A percentile compares a stretch with the other conserved stretches of the same genome.
phyloP scores from a whole-genome alignment of 2,113 vertebrate genomes.

The Cyprinodon variegatus region DNA sequence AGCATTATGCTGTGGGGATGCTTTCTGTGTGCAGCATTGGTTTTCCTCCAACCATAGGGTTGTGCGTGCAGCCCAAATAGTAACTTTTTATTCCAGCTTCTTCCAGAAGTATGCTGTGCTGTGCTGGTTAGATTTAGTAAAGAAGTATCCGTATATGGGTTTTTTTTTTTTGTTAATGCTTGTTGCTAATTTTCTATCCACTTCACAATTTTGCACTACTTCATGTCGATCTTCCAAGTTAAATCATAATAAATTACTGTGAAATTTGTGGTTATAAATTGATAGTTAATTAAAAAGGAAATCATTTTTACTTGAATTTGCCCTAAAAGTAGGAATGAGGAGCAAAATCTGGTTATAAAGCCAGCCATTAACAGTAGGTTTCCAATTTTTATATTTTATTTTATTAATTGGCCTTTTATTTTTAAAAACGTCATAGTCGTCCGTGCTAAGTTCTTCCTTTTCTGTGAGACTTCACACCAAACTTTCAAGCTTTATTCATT shows the following conservation, averaged over 20 bases:
- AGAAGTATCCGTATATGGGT: too few relatives aligned
- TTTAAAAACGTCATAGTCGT: slow-evolving; percentile 43
- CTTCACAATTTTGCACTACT: too few relatives aligned
- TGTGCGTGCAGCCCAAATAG: not conserved
- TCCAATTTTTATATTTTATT: slow-evolving; percentile 54
- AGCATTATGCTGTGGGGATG: not conserved
- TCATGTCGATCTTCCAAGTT: too few relatives aligned
- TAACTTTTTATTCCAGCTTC: not conserved
- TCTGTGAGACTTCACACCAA: slow-evolving; percentile 53
- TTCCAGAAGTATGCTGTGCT: not conserved
- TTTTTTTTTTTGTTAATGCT: too few relatives aligned
- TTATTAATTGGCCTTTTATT: slow-evolving; percentile 69
- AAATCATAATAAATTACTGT: too few relatives aligned
- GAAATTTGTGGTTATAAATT: not conserved
- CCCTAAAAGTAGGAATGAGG: not conserved
- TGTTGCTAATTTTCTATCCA: too few relatives aligned
- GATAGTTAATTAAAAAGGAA: not conserved
- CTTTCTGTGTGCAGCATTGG: not conserved
- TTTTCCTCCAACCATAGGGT: not conserved
- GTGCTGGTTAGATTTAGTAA: too few relatives aligned
- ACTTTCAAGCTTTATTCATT: slow-evolving; percentile 76
- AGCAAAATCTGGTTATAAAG: slow-evolving; percentile 38
- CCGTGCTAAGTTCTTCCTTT: slow-evolving; percentile 51
- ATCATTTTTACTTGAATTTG: not conserved
- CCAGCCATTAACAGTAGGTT: not conserved